A percentile compares a stretch with the other conserved stretches of the same genome.
Conservation (phyloP, 2,797 vertebrate species). For the Centropyge bicolor region DNA sequence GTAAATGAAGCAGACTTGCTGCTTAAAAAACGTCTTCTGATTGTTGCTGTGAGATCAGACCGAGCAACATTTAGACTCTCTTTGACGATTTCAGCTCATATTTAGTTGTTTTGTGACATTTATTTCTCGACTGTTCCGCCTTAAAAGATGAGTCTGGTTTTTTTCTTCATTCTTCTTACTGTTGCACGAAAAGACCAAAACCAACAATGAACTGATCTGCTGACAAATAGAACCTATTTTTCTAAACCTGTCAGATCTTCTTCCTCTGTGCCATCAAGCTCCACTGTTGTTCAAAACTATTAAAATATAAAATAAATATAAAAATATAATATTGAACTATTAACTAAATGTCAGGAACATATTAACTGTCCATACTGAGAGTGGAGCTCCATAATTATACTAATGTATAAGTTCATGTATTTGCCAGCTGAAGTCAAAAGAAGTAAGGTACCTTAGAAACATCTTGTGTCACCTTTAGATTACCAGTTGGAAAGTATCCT, state of each 20-base stretch:
- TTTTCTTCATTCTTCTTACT: neutral
- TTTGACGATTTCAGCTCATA: neutral
- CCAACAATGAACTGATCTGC: neutral
- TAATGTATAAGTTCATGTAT: no score
- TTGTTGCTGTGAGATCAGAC: neutral
- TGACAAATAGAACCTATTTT: no score
- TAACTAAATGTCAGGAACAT: no score
- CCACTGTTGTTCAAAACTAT: neutral
- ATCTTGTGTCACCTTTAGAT: no score
- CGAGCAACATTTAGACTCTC: neutral
- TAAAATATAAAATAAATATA: neutral
- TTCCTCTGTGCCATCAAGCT: neutral
- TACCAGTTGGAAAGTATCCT: no score
- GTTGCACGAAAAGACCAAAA: neutral
- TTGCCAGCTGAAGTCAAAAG: no score
- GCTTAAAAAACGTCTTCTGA: neutral
- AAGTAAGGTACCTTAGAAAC: no score
- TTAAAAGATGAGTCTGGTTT: neutral
- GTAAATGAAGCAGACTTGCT: neutral
- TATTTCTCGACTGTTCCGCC: neutral
- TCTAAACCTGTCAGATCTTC: neutral
- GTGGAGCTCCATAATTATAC: no score
- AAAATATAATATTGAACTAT: no score
- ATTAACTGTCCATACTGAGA: no score
- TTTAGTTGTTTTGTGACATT: neutral